Evolutionary conservation across 2,797 vertebrate species (phyloP).

Genomic region (Macroramphosus scolopax): DNA sequence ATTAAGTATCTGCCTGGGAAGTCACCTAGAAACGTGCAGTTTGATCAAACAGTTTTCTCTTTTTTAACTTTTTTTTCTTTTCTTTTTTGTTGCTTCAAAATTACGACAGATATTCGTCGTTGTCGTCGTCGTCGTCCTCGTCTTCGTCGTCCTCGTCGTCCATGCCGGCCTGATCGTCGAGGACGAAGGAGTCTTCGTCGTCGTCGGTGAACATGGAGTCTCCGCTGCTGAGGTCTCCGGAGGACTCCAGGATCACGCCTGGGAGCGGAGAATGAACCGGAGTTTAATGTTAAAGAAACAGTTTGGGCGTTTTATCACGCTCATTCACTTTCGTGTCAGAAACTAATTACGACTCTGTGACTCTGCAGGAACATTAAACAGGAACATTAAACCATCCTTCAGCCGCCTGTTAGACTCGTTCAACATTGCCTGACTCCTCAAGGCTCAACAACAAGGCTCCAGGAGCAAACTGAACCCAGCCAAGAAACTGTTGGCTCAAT

Average conservation of each 20-base stretch:
- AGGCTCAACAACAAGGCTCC: no score
- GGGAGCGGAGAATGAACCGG: not conserved
- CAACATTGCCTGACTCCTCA: no score
- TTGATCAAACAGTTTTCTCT: slow-evolving; percentile 73
- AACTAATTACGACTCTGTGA: no score
- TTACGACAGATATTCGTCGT: slow-evolving; percentile 88
- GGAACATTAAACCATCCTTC: no score
- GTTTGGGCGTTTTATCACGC: no score
- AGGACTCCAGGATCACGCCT: slow-evolving; percentile 87
- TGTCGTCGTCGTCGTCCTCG: slow-evolving; percentile 82
- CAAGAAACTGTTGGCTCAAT: no score
- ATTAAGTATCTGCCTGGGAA: slow-evolving; percentile 81
- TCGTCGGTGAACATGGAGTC: slow-evolving; percentile 88
- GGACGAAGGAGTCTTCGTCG: slow-evolving; percentile 84
- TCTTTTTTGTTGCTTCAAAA: slow-evolving; percentile 38
- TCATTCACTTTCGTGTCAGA: no score
- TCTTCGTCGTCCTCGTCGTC: slow-evolving; percentile 86
- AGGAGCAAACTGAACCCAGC: no score
- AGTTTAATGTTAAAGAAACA: no score
- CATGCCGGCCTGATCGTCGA: slow-evolving; percentile 80
- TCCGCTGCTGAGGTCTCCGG: slow-evolving; percentile 91
- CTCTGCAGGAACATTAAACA: no score
- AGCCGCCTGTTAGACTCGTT: no score
- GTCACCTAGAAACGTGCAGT: slow-evolving; percentile 84
- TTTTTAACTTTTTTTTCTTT: no score